Evolutionary conservation across 92 coral and sea anemone species (phyloP).

Genomic region (Epizoanthus fatuus): DNA sequence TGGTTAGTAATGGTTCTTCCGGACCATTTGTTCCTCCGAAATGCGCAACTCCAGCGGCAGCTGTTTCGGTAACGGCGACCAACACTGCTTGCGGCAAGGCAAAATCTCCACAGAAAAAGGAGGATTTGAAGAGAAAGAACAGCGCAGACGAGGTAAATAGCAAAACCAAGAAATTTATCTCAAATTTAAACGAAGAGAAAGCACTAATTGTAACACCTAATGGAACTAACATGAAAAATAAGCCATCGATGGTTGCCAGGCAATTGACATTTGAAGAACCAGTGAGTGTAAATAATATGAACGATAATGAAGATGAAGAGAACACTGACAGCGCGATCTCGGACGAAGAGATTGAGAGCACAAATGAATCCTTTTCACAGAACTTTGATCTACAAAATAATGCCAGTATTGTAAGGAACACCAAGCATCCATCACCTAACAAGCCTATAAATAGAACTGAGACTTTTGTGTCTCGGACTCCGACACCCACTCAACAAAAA

Average conservation of each 20-base stretch:
- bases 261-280: constrained; percentile 77
- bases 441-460: constrained; percentile 53
- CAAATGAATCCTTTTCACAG: constrained; percentile 58
- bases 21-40: constrained; percentile 76
- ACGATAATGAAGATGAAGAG: constrained; percentile 70
- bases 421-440: constrained; percentile 46
- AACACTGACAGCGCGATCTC: constrained; percentile 98
- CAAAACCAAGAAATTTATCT: constrained; percentile 24
- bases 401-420: constrained; percentile 46
- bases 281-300: constrained; percentile 24
- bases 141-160: constrained; percentile 39
- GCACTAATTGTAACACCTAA: background rate
- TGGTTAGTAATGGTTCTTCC: background rate
- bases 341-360: constrained; percentile 87
- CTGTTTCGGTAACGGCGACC: constrained; percentile 34
- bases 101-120: constrained; percentile 55
- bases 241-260: constrained; percentile 67
- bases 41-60: constrained; percentile 67
- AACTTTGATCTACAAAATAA: constrained; percentile 32
- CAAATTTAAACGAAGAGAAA: constrained; percentile 21
- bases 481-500: constrained; percentile 95
- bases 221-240: constrained; percentile 38
- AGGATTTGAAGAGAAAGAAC: constrained; percentile 44
- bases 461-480: constrained; percentile 80
- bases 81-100: constrained; percentile 42